These are phyloP conservation scores for Phycodurus eques DNA, from an alignment of 2,113 vertebrate species.

Conservation along the genomic window DNA sequence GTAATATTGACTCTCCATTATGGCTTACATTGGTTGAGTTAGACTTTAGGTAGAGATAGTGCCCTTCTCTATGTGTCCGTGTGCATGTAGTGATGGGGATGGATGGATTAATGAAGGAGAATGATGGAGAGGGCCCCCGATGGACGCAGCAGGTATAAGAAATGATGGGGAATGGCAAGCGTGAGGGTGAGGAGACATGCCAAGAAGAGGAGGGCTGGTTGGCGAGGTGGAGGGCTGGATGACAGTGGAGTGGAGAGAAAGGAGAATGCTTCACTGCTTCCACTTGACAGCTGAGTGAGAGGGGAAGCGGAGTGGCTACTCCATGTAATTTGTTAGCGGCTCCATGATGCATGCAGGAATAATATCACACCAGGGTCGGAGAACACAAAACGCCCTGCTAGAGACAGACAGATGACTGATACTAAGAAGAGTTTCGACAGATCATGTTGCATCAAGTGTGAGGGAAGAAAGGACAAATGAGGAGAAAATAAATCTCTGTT, in stretches of 20 bases:
- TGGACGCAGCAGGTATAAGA: slow-evolving; percentile 37
- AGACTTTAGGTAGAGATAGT: slow-evolving; percentile 3
- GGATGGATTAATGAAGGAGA: slow-evolving; percentile 30
- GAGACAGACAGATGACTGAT: slow-evolving; percentile 25
- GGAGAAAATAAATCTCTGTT: slow-evolving; percentile 5
- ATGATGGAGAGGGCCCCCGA: slow-evolving; percentile 26
- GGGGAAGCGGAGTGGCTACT: slow-evolving; percentile 72
- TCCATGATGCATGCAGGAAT: slow-evolving; percentile 70
- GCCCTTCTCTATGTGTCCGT: not conserved
- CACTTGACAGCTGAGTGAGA: slow-evolving; percentile 76
- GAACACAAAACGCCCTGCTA: slow-evolving; percentile 24
- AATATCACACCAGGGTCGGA: slow-evolving; percentile 52
- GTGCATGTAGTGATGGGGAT: slow-evolving; percentile 17
- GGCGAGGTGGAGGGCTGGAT: slow-evolving; percentile 32
- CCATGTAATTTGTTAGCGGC: slow-evolving; percentile 72
- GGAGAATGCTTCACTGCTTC: slow-evolving; percentile 64
- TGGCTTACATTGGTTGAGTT: not conserved
- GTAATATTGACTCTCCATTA: not conserved
- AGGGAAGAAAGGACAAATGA: slow-evolving; percentile 5
- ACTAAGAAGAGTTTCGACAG: slow-evolving; percentile 3
- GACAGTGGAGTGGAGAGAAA: slow-evolving; percentile 48
- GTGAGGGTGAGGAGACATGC: slow-evolving; percentile 18
- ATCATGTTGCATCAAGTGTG: slow-evolving; percentile 15
- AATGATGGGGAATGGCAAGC: slow-evolving; percentile 12
- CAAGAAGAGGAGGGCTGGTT: slow-evolving; percentile 26